These are phyloP conservation scores for Tipula confusa DNA, from an alignment of 2,888 invertebrate genomes.

Conservation along the genomic window DNA sequence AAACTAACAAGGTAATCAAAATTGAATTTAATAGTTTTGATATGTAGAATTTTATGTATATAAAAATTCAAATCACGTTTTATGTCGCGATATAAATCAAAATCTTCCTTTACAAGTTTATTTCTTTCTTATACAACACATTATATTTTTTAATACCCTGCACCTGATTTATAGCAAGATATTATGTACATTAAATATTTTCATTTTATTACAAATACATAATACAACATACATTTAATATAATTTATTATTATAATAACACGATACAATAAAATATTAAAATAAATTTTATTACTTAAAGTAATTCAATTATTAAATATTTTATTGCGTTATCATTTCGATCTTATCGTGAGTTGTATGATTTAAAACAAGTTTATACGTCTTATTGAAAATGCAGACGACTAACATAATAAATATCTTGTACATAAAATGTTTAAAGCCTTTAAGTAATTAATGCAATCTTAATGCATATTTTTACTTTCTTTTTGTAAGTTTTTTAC, in stretches of 20 bases:
- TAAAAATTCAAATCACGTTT: neutral
- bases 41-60: neutral
- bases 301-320: slow-evolving; percentile 5
- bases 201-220: neutral
- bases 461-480: neutral
- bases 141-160: neutral
- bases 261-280: neutral
- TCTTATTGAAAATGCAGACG: neutral
- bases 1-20: neutral
- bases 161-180: neutral
- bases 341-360: neutral
- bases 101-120: neutral
- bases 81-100: neutral
- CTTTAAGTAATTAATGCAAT: neutral
- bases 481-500: neutral
- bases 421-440: neutral
- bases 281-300: neutral
- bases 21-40: neutral
- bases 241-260: neutral
- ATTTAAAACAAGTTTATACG: neutral
- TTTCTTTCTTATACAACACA: no score
- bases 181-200: neutral
- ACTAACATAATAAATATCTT: neutral
- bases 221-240: no score
- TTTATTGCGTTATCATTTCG: slow-evolving; percentile 20